Base-by-base conservation (phyloP, 2,797 vertebrate species). In the Ptychobarbus kaznakovi region DNA sequence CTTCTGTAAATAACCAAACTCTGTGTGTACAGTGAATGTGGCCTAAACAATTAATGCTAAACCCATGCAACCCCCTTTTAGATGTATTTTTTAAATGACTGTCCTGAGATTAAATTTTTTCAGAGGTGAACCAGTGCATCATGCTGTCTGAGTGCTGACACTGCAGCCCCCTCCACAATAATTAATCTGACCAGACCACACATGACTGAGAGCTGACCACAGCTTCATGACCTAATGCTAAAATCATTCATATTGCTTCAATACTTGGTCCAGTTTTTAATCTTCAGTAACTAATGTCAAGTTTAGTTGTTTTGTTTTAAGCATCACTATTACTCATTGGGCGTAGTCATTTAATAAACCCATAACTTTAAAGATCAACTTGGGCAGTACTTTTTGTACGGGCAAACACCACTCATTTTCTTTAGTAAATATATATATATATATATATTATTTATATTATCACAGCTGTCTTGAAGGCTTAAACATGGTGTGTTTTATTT, bases 41-140 rank as follows among this genome's bases (percentile, higher is more conserved):
- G 16, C 44, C 44, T 73, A 49, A 49, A 32, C 15, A 32, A 32
- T 32, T 32, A 2, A 44, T 44, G 69, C 22, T 46, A 46, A 28
- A 8, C 56, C 11, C 28, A 8, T 51, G 44, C 15, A 32, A 32
- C 4, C 4, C 46, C 22, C 5, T 6, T 18, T 28, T 8, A 25
- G 5, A 1, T 1, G 0, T 25, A 1, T 46, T 49, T 18, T 46
- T 73, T 2, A 5, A 32, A 20, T 75, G 28, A 20, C 32, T 22
- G 18, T 8, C 5, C 49, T 20, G 28, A 78, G 40, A 78, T 86
- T 76, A 42, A 3, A 42, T 53, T 65, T 81, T 75, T 73, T 86
- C 72, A 87, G 86, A 88, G 88, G 92, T 94, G 92, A 93, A 92
- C 91, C 92, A 76, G 72, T 92, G 90, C 84, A 66, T 28, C 35